Base-by-base conservation (phyloP, 92 coral and sea anemone species). In the Ricordea florida region DNA sequence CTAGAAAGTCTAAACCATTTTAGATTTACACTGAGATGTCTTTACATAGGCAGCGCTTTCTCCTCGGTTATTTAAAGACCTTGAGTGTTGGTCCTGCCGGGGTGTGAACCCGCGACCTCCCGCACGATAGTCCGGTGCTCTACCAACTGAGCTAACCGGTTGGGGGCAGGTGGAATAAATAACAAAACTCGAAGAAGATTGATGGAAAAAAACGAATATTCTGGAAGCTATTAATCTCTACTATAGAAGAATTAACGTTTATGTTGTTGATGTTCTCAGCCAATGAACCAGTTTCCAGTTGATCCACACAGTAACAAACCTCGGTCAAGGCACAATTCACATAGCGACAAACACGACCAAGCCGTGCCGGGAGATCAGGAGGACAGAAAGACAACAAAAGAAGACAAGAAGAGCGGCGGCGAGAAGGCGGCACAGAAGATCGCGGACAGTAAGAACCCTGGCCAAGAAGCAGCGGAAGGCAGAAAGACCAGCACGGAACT, bases 201-300 rank as follows among this genome's bases (percentile, higher is more conserved):
- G n/a, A n/a, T n/a, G n/a, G n/a, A n/a, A n/a, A n/a, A n/a, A n/a
- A n/a, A n/a, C n/a, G n/a, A n/a, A n/a, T n/a, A n/a, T n/a, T n/a
- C n/a, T n/a, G n/a, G n/a, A n/a, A n/a, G n/a, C n/a, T n/a, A n/a
- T 14, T 59, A 23, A 3, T 13, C 20, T 50, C 27, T 18, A 11
- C n/a, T 2, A n/a, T 16, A 13, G 6, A 9, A n/a, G 24, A 58
- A 16, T 34, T 61, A 52, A 1, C 52, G 31, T 25, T 11, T 17
- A 32, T 42, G 14, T 18, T 42, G 9, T 47, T 33, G 1, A n/a
- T n/a, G n/a, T n/a, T 50, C 30, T 5, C 72, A 91, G 97, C 97
- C 97, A 3, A 69, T 79, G 88, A 91, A 91, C 45, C 97, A 91
- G 90, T 91, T 91, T 44, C 97, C 97, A 9, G 93, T 91, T 1